Evolutionary conservation across 1,140 invertebrate genomes (phyloP).

Genomic region (Heliconius hewitsoni): DNA sequence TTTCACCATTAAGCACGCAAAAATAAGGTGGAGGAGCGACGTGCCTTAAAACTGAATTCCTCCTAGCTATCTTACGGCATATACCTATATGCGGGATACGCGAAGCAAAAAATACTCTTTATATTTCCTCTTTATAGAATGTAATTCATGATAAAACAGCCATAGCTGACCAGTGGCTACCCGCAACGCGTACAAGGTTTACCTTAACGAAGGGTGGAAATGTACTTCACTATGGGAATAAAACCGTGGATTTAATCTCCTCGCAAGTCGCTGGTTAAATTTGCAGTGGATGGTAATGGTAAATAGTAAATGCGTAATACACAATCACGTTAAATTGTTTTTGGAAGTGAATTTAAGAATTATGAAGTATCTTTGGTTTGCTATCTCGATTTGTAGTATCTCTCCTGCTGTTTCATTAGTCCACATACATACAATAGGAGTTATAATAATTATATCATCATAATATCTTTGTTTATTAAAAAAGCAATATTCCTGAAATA

Average conservation of each 20-base stretch:
- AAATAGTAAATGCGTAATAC: constrained; percentile 73
- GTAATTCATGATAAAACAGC: constrained; percentile 15
- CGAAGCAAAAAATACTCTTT: background rate
- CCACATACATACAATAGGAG: background rate
- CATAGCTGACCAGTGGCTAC: constrained; percentile 38
- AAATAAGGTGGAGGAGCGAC: too few relatives aligned
- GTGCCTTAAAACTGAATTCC: too few relatives aligned
- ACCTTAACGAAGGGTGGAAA: constrained; percentile 67
- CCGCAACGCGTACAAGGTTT: constrained; percentile 75
- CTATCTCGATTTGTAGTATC: background rate
- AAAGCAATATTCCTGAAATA: too few relatives aligned
- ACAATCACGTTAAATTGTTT: constrained; percentile 65
- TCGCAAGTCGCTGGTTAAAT: constrained; percentile 72
- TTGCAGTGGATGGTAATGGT: constrained; percentile 61
- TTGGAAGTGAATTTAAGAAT: constrained; percentile 33
- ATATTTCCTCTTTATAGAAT: background rate
- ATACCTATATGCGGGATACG: too few relatives aligned
- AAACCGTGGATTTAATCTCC: constrained; percentile 75
- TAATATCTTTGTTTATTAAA: too few relatives aligned
- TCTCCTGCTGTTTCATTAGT: background rate
- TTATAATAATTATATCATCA: background rate
- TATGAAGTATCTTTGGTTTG: constrained; percentile 1
- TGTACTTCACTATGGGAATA: constrained; percentile 73
- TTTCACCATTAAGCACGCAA: too few relatives aligned
- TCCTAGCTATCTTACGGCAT: too few relatives aligned